These are phyloP conservation scores for Odontamblyopus lacepedii DNA, from an alignment of 2,797 vertebrate genomes.

Conservation along the genomic window DNA sequence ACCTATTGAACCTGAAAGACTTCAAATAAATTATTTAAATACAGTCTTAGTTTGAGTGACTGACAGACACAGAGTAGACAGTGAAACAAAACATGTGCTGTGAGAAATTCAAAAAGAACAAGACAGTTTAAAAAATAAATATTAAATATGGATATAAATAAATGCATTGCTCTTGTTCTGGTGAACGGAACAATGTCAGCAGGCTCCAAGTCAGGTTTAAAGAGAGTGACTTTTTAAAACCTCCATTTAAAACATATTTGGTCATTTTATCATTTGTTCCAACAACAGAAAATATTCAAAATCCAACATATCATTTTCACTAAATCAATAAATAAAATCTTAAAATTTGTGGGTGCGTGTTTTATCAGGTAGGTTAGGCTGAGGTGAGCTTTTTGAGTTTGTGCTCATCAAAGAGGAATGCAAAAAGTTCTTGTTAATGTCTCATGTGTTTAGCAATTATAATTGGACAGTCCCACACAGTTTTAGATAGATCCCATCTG, in stretches of 20 bases:
- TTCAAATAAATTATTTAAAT: slow-evolving; percentile 84
- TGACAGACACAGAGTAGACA: slow-evolving; percentile 59
- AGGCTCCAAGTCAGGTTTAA: slow-evolving; percentile 43
- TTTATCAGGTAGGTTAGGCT: slow-evolving; percentile 71
- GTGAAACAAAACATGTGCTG: slow-evolving; percentile 67
- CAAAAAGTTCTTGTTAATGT: slow-evolving; percentile 16
- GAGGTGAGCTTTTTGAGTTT: slow-evolving; percentile 53
- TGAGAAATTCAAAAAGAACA: slow-evolving; percentile 59
- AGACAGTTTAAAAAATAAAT: slow-evolving; percentile 80
- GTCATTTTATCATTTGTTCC: slow-evolving; percentile 31
- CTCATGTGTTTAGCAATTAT: slow-evolving; percentile 38
- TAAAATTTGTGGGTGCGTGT: slow-evolving; percentile 47
- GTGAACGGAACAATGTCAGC: slow-evolving; percentile 42
- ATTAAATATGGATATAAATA: slow-evolving; percentile 86
- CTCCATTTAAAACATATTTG: slow-evolving; percentile 29
- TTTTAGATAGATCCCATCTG: slow-evolving; percentile 86
- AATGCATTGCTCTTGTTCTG: slow-evolving; percentile 67
- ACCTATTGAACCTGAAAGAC: slow-evolving; percentile 70
- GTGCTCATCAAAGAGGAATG: slow-evolving; percentile 44
- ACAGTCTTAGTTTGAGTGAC: slow-evolving; percentile 67
- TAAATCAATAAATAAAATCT: slow-evolving; percentile 64
- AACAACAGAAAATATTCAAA: slow-evolving; percentile 30
- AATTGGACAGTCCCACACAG: slow-evolving; percentile 16
- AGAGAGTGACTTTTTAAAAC: slow-evolving; percentile 23
- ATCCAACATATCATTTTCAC: slow-evolving; percentile 41